These are phyloP conservation scores for Athene cunicularia DNA, from an alignment of 2,113 vertebrate species.

Conservation along the genomic window DNA sequence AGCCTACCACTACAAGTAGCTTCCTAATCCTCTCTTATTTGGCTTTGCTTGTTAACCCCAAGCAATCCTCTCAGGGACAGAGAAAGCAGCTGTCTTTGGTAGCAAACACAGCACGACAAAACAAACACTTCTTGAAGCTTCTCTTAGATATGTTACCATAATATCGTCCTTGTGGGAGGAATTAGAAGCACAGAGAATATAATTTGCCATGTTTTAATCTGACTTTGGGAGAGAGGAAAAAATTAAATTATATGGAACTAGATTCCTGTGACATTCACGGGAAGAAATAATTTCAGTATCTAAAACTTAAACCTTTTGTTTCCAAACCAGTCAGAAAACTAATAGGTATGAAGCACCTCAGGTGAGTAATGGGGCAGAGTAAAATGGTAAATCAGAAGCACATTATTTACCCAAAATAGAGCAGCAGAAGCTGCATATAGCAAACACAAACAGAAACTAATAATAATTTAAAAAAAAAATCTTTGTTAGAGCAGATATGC, in stretches of 20 bases:
- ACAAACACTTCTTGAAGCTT: conserved; percentile 51
- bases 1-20: conserved; percentile 34
- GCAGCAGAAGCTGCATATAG: neutral
- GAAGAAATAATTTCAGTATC: conserved; percentile 30
- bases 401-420: neutral
- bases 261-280: conserved; percentile 25
- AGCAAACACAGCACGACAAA: conserved; percentile 54
- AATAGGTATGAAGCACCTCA: neutral
- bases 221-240: conserved; percentile 44
- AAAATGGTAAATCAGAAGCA: neutral
- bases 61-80: conserved; percentile 60
- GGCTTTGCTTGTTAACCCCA: conserved; percentile 73
- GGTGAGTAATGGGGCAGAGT: neutral
- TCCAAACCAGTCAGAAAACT: neutral
- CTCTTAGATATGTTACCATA: neutral
- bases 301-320: conserved; percentile 1
- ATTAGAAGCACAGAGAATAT: conserved; percentile 47
- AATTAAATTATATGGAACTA: conserved; percentile 29
- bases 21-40: conserved; percentile 71
- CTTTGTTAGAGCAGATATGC: neutral
- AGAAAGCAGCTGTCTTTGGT: conserved; percentile 74
- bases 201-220: conserved; percentile 58
- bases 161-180: conserved; percentile 44
- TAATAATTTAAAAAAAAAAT: neutral
- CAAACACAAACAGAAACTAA: conserved; percentile 26